These are phyloP conservation scores for Brachyrhaphis roseni DNA, from an alignment of 2,797 vertebrate genomes.

Conservation along the genomic window DNA sequence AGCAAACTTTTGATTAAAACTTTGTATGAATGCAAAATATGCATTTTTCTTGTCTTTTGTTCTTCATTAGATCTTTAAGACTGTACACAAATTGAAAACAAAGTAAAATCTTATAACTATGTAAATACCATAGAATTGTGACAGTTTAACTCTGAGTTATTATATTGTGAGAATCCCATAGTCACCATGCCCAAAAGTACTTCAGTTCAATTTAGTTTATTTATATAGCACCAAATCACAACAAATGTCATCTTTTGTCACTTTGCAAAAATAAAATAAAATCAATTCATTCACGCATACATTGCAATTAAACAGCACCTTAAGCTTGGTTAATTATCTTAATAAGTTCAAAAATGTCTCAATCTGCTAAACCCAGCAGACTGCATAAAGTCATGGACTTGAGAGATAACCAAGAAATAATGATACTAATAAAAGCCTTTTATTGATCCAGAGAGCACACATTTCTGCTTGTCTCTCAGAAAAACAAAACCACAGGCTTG, in stretches of 20 bases:
- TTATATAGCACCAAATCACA: too few species aligned
- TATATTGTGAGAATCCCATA: neutral
- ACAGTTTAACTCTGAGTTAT: neutral
- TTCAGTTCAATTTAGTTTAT: too few species aligned
- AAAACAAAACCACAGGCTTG: neutral
- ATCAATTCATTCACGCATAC: too few species aligned
- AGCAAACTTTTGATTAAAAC: too few species aligned
- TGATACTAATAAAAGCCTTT: neutral
- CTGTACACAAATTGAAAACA: neutral
- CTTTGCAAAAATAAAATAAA: too few species aligned
- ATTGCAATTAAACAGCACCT: too few species aligned
- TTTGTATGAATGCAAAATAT: too few species aligned
- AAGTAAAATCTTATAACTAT: neutral
- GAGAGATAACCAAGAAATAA: neutral
- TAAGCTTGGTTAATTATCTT: too few species aligned
- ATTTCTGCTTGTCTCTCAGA: neutral
- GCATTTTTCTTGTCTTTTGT: neutral
- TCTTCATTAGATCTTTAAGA: neutral
- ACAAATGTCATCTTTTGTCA: too few species aligned
- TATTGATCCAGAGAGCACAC: neutral
- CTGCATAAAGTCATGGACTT: neutral
- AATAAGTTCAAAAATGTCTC: too few species aligned
- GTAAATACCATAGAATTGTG: neutral
- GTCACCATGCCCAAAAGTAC: neutral
- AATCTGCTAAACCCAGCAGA: too few species aligned